A percentile compares a stretch with the other conserved stretches of the same genome.
These are phyloP conservation scores for Nycticebus coucang DNA, from an alignment of 2,113 vertebrate genomes.

Conservation along the genomic window DNA sequence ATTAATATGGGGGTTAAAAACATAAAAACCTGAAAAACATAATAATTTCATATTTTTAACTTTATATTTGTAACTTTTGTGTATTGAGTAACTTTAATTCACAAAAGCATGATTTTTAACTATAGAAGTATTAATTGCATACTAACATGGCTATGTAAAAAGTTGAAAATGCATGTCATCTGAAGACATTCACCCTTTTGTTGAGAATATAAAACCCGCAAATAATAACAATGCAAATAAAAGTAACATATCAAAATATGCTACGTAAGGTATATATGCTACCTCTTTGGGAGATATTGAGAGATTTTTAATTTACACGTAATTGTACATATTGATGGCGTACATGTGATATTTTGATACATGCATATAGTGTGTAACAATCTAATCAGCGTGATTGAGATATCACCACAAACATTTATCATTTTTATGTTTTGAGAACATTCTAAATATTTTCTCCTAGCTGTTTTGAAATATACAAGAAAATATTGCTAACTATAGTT, in stretches of 20 bases:
- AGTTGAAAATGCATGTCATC: background rate
- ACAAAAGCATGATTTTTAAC: background rate
- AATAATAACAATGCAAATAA: background rate
- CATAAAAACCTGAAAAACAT: background rate
- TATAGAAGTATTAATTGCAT: background rate
- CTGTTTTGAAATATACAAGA: background rate
- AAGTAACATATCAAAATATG: background rate
- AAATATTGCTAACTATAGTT: background rate
- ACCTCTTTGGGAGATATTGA: background rate
- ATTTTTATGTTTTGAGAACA: background rate
- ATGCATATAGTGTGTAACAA: background rate
- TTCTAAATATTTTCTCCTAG: background rate
- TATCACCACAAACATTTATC: background rate
- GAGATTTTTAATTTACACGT: background rate
- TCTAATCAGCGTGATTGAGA: background rate
- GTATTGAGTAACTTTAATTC: background rate
- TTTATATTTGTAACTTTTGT: background rate
- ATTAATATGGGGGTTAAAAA: background rate
- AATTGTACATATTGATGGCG: background rate
- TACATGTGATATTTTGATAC: background rate
- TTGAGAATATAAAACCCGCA: background rate
- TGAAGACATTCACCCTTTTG: background rate
- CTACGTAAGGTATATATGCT: background rate
- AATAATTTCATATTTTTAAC: conserved; percentile 32
- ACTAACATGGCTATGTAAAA: background rate